A percentile compares a stretch with the other conserved stretches of the same genome.
Evolutionary conservation across 1,140 invertebrate species (phyloP).

Genomic region (Amyelois transitella): DNA sequence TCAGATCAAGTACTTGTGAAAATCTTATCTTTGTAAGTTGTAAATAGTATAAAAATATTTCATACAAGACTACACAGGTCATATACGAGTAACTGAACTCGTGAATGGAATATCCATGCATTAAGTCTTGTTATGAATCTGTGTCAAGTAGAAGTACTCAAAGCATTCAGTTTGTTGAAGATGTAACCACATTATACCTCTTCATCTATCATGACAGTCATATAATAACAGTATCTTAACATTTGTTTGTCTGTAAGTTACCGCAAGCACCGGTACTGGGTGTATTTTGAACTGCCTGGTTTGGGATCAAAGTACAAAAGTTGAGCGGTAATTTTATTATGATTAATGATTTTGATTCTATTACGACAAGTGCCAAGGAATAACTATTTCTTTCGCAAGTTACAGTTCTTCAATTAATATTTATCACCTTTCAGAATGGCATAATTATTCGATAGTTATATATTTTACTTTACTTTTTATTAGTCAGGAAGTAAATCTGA

Average conservation of each 20-base stretch:
- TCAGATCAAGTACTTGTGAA: no score
- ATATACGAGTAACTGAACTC: not conserved
- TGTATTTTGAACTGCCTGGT: not conserved
- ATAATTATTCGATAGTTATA: no score
- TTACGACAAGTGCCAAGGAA: no score
- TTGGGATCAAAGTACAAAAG: not conserved
- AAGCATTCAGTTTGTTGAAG: conserved; percentile 16
- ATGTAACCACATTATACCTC: not conserved
- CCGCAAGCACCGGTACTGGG: conserved; percentile 20
- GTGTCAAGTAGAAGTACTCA: conserved; percentile 25
- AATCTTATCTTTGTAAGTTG: no score
- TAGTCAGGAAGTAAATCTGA: no score
- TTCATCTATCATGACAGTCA: not conserved
- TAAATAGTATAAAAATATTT: not conserved
- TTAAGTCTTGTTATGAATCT: conserved; percentile 9
- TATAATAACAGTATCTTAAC: conserved; percentile 34
- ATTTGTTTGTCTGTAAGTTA: conserved; percentile 30
- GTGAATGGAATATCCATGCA: not conserved
- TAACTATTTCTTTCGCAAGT: no score
- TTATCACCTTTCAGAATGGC: no score
- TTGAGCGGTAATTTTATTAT: not conserved
- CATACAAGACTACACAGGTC: not conserved
- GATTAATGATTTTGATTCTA: not conserved
- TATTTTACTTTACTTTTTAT: no score
- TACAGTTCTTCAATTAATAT: no score